Evolutionary conservation across 1,140 invertebrate species (phyloP).

Genomic region (Hycleus phaleratus): DNA sequence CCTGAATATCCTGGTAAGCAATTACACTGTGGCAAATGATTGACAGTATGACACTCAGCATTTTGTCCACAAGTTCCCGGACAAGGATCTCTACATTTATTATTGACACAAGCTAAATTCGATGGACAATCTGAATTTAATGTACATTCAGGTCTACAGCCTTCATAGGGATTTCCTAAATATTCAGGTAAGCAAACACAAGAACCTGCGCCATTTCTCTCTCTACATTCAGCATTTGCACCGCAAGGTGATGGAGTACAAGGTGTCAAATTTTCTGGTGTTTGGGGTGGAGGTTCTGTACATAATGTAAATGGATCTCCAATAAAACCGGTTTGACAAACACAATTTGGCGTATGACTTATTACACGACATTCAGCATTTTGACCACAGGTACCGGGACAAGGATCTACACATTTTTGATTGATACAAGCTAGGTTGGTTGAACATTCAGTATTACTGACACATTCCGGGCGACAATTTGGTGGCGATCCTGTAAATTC

Average conservation of each 20-base stretch:
- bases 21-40: conserved; percentile 62
- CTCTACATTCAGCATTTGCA: conserved; percentile 68
- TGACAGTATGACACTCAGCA: conserved; percentile 56
- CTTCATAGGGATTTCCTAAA: conserved; percentile 69
- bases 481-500: conserved; percentile 79
- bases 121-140: conserved; percentile 73
- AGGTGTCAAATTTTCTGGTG: conserved; percentile 51
- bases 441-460: conserved; percentile 71
- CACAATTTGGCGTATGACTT: conserved; percentile 76
- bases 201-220: conserved; percentile 62
- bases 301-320: conserved; percentile 68
- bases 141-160: conserved; percentile 73
- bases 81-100: conserved; percentile 73
- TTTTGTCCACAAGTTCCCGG: conserved; percentile 64
- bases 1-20: conserved; percentile 61
- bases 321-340: conserved; percentile 63
- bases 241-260: conserved; percentile 76
- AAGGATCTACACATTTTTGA: conserved; percentile 79
- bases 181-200: conserved; percentile 75
- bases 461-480: conserved; percentile 71
- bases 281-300: conserved; percentile 29
- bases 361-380: conserved; percentile 75
- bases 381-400: conserved; percentile 66
- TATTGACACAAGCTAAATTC: conserved; percentile 68
- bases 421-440: conserved; percentile 68